These are phyloP conservation scores for Pissodes strobi DNA, from an alignment of 1,140 invertebrate species.

Conservation along the genomic window DNA sequence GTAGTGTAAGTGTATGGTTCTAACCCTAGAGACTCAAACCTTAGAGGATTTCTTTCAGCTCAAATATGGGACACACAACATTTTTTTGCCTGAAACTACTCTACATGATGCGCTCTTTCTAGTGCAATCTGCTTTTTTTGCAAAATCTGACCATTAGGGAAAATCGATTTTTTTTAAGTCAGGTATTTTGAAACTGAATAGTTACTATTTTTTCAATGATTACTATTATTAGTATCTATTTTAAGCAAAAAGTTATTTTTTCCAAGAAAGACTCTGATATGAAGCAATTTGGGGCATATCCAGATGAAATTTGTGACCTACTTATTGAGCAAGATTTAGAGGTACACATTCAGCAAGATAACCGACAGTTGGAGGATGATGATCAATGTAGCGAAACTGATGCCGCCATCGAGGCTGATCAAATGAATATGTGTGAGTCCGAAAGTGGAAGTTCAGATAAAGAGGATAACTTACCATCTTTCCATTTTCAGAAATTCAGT, in stretches of 20 bases:
- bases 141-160: no score
- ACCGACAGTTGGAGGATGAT: not conserved
- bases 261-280: not conserved
- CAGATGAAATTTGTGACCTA: no score
- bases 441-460: not conserved
- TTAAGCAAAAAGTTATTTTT: not conserved
- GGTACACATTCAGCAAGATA: not conserved
- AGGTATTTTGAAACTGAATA: not conserved
- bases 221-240: not conserved
- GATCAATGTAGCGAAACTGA: not conserved
- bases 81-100: no score
- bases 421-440: not conserved
- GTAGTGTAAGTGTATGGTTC: no score
- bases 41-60: no score
- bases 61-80: no score
- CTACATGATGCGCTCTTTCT: no score
- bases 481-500: not conserved
- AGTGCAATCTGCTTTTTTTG: no score
- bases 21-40: no score
- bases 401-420: not conserved
- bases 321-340: not conserved
- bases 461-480: not conserved
- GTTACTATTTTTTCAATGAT: not conserved
- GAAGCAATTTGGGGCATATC: not conserved
- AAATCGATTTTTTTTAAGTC: no score